Evolutionary conservation across 2,888 invertebrate genomes (phyloP), one percentile per base, ranked within the genome.

Genomic region (Rhagium mordax): DNA sequence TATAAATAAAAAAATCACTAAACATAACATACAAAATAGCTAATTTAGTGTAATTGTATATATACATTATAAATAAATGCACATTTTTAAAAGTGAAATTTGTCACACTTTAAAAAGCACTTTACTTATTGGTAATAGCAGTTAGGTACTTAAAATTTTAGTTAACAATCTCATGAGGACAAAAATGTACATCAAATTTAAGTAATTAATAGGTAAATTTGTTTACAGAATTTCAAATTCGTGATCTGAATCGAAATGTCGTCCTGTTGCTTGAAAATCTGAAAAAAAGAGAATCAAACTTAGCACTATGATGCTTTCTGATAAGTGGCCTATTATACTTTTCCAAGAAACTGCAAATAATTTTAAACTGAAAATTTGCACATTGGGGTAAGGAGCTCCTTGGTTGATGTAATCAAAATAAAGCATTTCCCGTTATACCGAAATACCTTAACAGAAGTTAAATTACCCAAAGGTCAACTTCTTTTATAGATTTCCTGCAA

Each of bases 191-290:
- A 53, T 65, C 18, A 15, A 65, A 18, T 20, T n/a, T 24, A 49
- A 51, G 64, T 33, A 41, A 10, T 41, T 29, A n/a, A n/a, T n/a
- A n/a, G n/a, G 41, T 41, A 53, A 57, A 57, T 57, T 57, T 47
- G 15, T 64, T 73, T 92, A 94, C 85, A 95, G 91, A 83, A 95
- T 92, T 89, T 95, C 95, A 85, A 95, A 95, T 84, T 95, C 95
- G 79, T 94, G 94, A 83, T 95, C 95, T 2, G 95, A 95, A 82
- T 94, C 93, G 83, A 93, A 82, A 77, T 91, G 91, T 82, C 91
- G 88, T 75, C 91, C 91, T 57, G 91, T 87, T 74, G 91, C 89
- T 86, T 92, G 92, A 80, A 91, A 90, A 85, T 91, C 92, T 90
- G 90, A 24, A 78, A 76, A 65, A 57, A 60, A 41, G 10, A 15